Evolutionary conservation across 2,113 vertebrate species (phyloP), one percentile per base, ranked within the genome.

Genomic region (Chrysochloris asiatica): DNA sequence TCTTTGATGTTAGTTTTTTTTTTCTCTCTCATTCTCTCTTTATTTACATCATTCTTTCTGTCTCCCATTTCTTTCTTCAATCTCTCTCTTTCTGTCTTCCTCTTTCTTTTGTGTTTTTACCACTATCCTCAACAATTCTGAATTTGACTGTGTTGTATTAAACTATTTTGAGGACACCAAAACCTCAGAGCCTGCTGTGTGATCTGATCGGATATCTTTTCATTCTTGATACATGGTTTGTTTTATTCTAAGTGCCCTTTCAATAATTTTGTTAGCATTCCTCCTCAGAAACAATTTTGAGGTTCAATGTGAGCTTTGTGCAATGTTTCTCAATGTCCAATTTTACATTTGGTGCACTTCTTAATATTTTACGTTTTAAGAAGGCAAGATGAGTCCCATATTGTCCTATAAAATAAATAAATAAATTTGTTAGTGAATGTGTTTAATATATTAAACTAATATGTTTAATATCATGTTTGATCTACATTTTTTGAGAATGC

Each of bases 211-310:
- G 77, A 21, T 94, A 52, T 65, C 28, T 67, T 91, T 93, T 90
- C 69, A 90, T 91, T 69, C 54, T 47, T 94, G 45, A 96, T 73
- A 50, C 36, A 47, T 75, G 38, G 24, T 71, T 86, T 82, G 71
- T 4, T 38, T 48, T 94, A 12, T 10, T 54, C 22, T 72, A 19
- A 47, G 45, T 85, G 69, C 38, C 43, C 87, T 93, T 61, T 19
- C 84, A 93, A 71, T 73, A 86, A 93, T 83, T 52, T 92, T 89
- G 41, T 78, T 84, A 93, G 43, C 10, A 94, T 2, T 94, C 19
- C 59, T 92, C 22, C 86, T 93, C 52, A 69, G 88, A 84, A 73
- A 93, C 36, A 52, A 17, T 87, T 86, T 95, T 95, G 63, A 67
- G 91, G 36, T 85, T 65, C 61, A 77, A 43, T 10, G 61, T 33